Base-by-base conservation (phyloP, 2,797 vertebrate genomes). In the Phyllotis vaccarum region DNA sequence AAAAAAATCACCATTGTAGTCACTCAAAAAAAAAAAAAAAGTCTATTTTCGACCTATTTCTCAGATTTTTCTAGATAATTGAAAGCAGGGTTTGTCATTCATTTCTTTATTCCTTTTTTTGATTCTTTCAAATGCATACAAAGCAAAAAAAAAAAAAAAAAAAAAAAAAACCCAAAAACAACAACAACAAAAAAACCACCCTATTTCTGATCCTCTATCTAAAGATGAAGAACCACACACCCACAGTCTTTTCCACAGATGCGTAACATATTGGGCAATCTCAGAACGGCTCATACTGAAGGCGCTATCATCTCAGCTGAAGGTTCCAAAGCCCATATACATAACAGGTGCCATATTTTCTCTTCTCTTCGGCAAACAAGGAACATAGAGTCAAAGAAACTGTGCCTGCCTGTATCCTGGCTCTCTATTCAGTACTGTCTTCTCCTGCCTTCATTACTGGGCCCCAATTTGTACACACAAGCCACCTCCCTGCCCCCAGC, bases 241-340 rank as follows among this genome's bases (percentile, higher is more conserved):
- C 29, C 82, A 81, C 6, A 86, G 72, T 92, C 78, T 68, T 82
- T 60, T 91, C 37, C 87, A 7, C 79, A 86, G 14, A 62, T n/a
- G 83, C 37, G 56, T 5, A 86, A 31, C 91, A 78, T 94, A 27
- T 4, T 72, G 56, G 40, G 97, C 21, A 91, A 37, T 81, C 96
- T 97, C 72, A 37, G 96, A 91, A 58, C 66, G 22, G 76, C 89
- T 86, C 70, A 43, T 85, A 96, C 87, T 97, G 93, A 83, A 89
- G 86, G 29, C 87, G 21, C 95, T 97, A 40, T 78, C 14, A 46
- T 86, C 78, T 97, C 46, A 79, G 92, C 70, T 83, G 21, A 11
- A 97, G 96, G 49, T 96, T 89, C 37, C 21, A 56, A 5, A 19
- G 86, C 66, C 54, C 37, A 97, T 83, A 91, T 89, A 89, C 96